These are phyloP conservation scores for Astropecten irregularis DNA, from an alignment of 53 echinoderm and acorn worm genomes.

Conservation along the genomic window DNA sequence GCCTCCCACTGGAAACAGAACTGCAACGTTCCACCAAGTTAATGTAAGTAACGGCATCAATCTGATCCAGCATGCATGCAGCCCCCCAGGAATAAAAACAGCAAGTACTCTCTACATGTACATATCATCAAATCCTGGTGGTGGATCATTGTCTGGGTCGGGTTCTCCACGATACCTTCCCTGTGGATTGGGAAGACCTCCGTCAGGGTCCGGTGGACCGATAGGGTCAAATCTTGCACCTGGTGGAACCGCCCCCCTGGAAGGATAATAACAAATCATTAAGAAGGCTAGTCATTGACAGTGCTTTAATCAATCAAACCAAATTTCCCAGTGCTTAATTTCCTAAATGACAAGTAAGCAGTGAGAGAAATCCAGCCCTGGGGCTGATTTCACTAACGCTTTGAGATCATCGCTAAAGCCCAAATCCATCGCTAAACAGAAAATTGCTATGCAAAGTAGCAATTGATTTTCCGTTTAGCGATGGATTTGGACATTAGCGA, in stretches of 20 bases:
- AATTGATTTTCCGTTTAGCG: no score
- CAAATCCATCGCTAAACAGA: no score
- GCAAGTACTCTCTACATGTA: constrained; percentile 62
- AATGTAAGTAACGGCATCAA: no score
- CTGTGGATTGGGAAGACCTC: constrained; percentile 61
- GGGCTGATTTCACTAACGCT: no score
- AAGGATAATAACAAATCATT: constrained; percentile 17
- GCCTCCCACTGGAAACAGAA: background rate
- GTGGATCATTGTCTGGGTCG: constrained; percentile 84
- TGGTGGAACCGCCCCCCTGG: constrained; percentile 86
- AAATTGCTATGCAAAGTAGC: no score
- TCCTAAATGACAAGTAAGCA: no score
- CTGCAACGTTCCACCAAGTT: background rate
- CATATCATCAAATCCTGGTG: constrained; percentile 96
- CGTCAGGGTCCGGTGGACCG: constrained; percentile 81
- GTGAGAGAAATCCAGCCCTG: no score
- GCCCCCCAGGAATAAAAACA: background rate
- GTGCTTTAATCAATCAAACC: no score
- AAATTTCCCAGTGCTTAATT: no score
- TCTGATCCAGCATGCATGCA: no score
- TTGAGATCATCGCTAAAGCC: no score
- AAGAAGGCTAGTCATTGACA: background rate
- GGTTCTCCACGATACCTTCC: constrained; percentile 72
- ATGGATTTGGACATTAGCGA: no score
- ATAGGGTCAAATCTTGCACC: constrained; percentile 92